These are phyloP conservation scores for Mixornis gularis DNA, from an alignment of 2,113 vertebrate genomes.

Conservation along the genomic window DNA sequence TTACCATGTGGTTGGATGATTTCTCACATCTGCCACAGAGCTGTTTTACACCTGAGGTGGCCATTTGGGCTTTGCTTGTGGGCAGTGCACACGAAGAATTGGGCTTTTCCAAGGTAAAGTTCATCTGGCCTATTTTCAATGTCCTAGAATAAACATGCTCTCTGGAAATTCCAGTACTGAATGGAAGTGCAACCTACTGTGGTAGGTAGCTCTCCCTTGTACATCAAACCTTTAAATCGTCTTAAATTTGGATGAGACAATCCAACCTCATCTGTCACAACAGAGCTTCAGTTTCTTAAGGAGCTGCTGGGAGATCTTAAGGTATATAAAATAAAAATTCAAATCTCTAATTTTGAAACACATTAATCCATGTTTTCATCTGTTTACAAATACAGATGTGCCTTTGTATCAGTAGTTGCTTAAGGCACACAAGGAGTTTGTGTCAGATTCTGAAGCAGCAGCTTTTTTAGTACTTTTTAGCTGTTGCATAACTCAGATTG, in stretches of 20 bases:
- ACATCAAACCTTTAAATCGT: neutral
- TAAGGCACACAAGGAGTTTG: accelerated
- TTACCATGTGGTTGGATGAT: neutral
- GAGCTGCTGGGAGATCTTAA: neutral
- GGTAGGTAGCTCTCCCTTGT: neutral
- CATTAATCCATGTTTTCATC: neutral
- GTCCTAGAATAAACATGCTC: neutral
- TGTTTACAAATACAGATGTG: neutral
- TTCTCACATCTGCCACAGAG: neutral
- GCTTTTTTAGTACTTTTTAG: neutral
- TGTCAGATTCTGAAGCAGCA: neutral
- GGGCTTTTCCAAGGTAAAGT: neutral
- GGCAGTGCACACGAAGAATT: neutral
- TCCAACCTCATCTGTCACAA: neutral
- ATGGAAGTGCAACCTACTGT: neutral
- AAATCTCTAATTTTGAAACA: neutral
- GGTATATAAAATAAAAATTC: neutral
- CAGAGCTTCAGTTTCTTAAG: neutral
- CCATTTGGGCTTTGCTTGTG: neutral
- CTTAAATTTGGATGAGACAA: neutral
- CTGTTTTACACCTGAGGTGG: neutral
- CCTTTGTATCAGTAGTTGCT: neutral
- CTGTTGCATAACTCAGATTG: neutral
- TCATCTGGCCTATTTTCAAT: neutral
- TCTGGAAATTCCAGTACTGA: neutral